Conservation (phyloP, 2,797 vertebrate genomes). For the Premnoplex brunnescens region DNA sequence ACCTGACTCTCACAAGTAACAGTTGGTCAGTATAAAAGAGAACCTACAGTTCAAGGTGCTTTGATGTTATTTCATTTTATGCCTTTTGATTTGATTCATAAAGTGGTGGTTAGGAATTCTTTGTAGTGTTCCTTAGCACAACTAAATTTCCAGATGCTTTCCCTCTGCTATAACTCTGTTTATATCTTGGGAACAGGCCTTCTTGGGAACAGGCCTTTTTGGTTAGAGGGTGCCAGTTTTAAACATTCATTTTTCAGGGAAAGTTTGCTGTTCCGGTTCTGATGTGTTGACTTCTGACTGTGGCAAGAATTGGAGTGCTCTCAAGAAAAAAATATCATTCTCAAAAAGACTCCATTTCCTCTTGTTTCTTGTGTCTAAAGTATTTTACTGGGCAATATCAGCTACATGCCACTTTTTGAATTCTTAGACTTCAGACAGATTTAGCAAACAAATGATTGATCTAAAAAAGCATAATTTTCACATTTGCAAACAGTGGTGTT, state of each 20-base stretch:
- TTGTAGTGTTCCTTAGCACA: not conserved
- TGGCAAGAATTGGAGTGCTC: not conserved
- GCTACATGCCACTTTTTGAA: not conserved
- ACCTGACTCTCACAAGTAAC: not conserved
- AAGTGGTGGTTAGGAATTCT: constrained; percentile 6
- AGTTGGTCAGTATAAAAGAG: not conserved
- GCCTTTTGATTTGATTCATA: constrained; percentile 28
- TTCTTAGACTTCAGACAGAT: not conserved
- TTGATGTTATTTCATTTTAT: constrained; percentile 28
- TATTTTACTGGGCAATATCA: not conserved
- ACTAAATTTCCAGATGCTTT: constrained; percentile 36
- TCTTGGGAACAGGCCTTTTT: not conserved
- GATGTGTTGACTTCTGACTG: not conserved
- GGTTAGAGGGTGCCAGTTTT: not conserved
- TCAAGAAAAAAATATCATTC: not conserved
- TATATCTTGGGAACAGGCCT: not conserved
- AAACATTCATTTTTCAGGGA: not conserved
- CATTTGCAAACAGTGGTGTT: not conserved
- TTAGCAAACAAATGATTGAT: not conserved
- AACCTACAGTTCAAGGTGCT: not conserved
- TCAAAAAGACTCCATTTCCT: not conserved
- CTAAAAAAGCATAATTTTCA: not conserved
- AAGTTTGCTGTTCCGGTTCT: not conserved
- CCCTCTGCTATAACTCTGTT: not conserved
- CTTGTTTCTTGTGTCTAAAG: not conserved